Evolutionary conservation across 2,113 vertebrate genomes (phyloP).

Genomic region (Hucho hucho): DNA sequence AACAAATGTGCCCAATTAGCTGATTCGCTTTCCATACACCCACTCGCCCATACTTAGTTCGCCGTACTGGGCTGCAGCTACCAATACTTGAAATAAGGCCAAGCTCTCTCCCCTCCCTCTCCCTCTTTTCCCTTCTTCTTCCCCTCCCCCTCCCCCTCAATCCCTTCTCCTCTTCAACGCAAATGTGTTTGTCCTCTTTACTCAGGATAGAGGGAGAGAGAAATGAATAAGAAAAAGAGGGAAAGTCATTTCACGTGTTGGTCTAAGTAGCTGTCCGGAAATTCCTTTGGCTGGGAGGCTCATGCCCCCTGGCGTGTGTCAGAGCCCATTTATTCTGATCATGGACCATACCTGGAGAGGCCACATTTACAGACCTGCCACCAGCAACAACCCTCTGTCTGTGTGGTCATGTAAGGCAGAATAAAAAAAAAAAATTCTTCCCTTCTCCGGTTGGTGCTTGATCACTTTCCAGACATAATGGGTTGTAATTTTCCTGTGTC

Average conservation of each 20-base stretch:
- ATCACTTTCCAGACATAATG: neutral
- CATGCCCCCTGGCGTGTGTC: conserved; percentile 9
- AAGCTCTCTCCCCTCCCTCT: no score
- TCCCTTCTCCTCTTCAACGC: neutral
- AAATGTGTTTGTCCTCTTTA: conserved; percentile 1
- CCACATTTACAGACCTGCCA: no score
- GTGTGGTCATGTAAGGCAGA: neutral
- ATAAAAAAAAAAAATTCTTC: no score
- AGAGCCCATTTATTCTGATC: conserved; percentile 17
- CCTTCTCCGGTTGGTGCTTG: neutral
- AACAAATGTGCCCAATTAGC: no score
- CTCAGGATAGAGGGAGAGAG: neutral
- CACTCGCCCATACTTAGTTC: no score
- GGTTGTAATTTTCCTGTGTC: neutral
- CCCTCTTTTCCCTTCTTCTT: no score
- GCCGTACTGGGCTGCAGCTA: no score
- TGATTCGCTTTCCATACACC: no score
- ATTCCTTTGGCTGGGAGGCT: neutral
- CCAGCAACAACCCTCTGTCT: conserved; percentile 2
- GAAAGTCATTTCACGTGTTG: conserved; percentile 10
- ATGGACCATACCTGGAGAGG: no score
- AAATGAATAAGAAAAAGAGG: neutral
- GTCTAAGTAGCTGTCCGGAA: conserved; percentile 12
- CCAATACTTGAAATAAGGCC: no score
- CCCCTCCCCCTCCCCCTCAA: neutral